Conservation (phyloP, 2,113 vertebrate species). For the Irena cyanogastra region DNA sequence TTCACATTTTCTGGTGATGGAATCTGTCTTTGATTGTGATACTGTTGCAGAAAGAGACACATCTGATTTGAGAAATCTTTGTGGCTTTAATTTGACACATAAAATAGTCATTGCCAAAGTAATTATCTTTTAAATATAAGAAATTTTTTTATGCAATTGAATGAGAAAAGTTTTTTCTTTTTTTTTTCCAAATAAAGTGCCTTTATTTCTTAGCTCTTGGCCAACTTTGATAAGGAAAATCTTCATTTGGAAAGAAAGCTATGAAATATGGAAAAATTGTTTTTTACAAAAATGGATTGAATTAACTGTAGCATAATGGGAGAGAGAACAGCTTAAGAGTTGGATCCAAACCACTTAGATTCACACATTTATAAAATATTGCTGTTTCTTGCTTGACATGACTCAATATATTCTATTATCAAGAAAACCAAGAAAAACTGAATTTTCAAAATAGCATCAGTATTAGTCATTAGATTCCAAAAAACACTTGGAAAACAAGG, state of each 20-base stretch:
- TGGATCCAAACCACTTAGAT: background rate
- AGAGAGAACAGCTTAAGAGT: background rate
- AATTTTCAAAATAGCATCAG: constrained; percentile 15
- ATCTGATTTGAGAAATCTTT: background rate
- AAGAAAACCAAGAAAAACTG: background rate
- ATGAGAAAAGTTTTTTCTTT: background rate
- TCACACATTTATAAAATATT: background rate
- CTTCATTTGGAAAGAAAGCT: background rate
- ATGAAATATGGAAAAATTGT: background rate
- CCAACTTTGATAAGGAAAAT: background rate
- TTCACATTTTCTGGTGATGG: background rate
- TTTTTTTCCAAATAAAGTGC: background rate
- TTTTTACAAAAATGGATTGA: background rate
- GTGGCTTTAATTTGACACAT: background rate
- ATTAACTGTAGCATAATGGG: background rate
- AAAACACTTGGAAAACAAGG: background rate
- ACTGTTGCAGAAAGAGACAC: accelerated
- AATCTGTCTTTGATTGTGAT: background rate
- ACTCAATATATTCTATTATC: background rate
- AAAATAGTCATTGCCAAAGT: background rate
- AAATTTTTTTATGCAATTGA: background rate
- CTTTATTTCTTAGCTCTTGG: background rate
- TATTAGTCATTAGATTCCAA: background rate
- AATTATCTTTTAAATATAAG: background rate
- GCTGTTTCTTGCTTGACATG: background rate